These are phyloP conservation scores for Argyresthia albistria DNA, from an alignment of 2,888 invertebrate genomes.

Conservation along the genomic window DNA sequence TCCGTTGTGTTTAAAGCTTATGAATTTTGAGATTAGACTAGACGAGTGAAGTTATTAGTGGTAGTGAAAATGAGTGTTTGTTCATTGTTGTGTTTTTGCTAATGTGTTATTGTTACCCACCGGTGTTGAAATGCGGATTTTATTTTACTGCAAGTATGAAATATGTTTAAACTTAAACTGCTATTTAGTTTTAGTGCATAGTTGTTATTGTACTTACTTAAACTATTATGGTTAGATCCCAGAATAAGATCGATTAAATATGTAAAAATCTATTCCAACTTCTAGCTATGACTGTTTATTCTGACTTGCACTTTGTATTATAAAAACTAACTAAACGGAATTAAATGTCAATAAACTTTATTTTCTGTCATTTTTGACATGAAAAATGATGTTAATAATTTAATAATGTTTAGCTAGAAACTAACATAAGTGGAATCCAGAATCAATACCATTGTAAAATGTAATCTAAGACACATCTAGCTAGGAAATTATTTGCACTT, in stretches of 20 bases:
- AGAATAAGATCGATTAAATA: too few species aligned
- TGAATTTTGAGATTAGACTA: not conserved
- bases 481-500: constrained; percentile 51
- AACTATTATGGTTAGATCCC: too few species aligned
- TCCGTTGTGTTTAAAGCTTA: constrained; percentile 6
- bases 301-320: too few species aligned
- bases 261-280: too few species aligned
- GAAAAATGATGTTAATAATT: too few species aligned
- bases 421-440: not conserved
- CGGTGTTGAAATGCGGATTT: not conserved
- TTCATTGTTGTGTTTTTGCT: not conserved
- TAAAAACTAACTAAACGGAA: too few species aligned
- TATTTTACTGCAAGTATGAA: not conserved
- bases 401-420: not conserved
- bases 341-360: too few species aligned
- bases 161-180: not conserved
- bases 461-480: constrained; percentile 6
- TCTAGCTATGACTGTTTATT: too few species aligned
- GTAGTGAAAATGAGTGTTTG: not conserved
- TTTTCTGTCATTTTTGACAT: too few species aligned
- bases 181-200: not conserved
- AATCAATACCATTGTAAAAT: not conserved
- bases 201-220: not conserved
- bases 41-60: not conserved
- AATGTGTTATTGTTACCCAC: not conserved